Evolutionary conservation across 2,888 invertebrate species (phyloP).

Genomic region (Polyploca ridens): DNA sequence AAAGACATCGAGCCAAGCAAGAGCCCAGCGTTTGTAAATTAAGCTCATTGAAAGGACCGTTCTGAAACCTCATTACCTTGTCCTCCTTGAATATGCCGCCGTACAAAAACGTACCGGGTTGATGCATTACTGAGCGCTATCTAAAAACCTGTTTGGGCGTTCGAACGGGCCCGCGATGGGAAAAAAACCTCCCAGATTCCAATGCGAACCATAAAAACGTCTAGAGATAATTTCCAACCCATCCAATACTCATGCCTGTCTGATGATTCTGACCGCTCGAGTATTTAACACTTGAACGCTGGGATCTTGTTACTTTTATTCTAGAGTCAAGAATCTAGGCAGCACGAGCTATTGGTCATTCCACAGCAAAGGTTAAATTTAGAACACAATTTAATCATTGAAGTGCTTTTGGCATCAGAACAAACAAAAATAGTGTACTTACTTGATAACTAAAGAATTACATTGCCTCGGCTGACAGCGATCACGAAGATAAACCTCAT

Average conservation of each 20-base stretch:
- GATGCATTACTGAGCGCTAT: slow-evolving; percentile 83
- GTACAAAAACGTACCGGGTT: slow-evolving; percentile 77
- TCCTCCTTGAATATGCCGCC: slow-evolving; percentile 76
- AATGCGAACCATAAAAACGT: slow-evolving; percentile 81
- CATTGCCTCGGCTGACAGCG: neutral
- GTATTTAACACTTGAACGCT: slow-evolving; percentile 66
- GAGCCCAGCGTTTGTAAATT: slow-evolving; percentile 43
- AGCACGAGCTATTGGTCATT: slow-evolving; percentile 7
- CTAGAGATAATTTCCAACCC: slow-evolving; percentile 79
- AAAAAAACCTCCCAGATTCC: slow-evolving; percentile 81
- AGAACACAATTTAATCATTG: slow-evolving; percentile 9
- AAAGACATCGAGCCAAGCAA: slow-evolving; percentile 23
- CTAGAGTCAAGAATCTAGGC: slow-evolving; percentile 17
- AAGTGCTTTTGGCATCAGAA: slow-evolving; percentile 5
- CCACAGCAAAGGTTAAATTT: slow-evolving; percentile 7
- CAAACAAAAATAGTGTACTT: slow-evolving; percentile 1
- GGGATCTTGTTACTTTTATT: slow-evolving; percentile 49
- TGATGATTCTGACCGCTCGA: slow-evolving; percentile 62
- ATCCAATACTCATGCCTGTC: slow-evolving; percentile 62
- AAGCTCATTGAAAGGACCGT: slow-evolving; percentile 68
- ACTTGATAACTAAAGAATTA: slow-evolving; percentile 4
- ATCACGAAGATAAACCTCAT: slow-evolving; percentile 4
- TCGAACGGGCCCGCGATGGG: slow-evolving; percentile 74
- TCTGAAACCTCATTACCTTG: slow-evolving; percentile 74
- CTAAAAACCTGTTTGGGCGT: slow-evolving; percentile 82